Evolutionary conservation across 2,888 invertebrate genomes (phyloP).

Genomic region (Cheilosia vernalis): DNA sequence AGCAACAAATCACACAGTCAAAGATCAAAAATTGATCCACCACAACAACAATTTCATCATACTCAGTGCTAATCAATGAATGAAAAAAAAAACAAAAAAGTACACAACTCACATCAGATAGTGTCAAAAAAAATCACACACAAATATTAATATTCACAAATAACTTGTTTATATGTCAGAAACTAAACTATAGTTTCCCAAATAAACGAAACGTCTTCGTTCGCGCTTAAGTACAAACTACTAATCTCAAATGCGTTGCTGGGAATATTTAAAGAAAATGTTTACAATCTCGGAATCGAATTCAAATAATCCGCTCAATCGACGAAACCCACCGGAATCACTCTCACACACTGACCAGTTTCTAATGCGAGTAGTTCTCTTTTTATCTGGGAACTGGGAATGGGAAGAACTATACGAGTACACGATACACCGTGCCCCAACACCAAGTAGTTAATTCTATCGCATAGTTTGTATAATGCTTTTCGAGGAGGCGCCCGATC

Average conservation of each 20-base stretch:
- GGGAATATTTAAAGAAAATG: conserved; percentile 21
- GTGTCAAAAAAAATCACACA: too few relatives aligned
- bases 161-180: too few relatives aligned
- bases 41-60: too few relatives aligned
- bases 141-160: too few relatives aligned
- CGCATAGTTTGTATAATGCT: neutral
- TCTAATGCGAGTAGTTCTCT: neutral
- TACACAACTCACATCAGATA: too few relatives aligned
- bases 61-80: too few relatives aligned
- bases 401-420: neutral
- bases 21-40: too few relatives aligned
- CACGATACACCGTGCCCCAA: neutral
- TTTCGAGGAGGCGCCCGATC: conserved; percentile 1
- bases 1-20: too few relatives aligned
- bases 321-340: conserved; percentile 21
- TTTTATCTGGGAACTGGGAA: neutral
- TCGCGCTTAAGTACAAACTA: conserved; percentile 54
- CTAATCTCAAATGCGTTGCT: neutral
- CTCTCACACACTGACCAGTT: conserved; percentile 8
- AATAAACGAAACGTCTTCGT: neutral
- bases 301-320: conserved; percentile 13
- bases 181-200: neutral
- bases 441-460: conserved; percentile 10
- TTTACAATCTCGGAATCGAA: neutral
- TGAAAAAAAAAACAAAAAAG: too few relatives aligned